Conservation (phyloP, 2,888 invertebrate genomes). For the Drosophila prolongata region DNA sequence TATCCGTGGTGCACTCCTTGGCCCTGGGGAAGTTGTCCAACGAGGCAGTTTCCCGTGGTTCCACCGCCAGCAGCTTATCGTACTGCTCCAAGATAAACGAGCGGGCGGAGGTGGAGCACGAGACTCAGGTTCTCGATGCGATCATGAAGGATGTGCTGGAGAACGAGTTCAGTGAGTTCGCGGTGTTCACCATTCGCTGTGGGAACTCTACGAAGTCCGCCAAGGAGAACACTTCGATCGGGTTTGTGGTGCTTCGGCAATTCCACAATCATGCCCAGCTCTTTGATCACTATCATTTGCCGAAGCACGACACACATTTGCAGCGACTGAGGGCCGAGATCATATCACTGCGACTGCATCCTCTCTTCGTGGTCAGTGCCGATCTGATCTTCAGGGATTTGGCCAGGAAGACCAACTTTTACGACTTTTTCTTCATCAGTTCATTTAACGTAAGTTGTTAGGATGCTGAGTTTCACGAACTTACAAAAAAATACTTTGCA, state of each 20-base stretch:
- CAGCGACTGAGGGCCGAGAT: constrained; percentile 63
- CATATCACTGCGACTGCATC: constrained; percentile 72
- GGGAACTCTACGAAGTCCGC: constrained; percentile 64
- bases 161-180: constrained; percentile 55
- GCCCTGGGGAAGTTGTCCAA: neutral
- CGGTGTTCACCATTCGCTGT: constrained; percentile 74
- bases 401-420: constrained; percentile 63
- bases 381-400: constrained; percentile 69
- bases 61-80: constrained; percentile 28
- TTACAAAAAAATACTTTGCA: neutral
- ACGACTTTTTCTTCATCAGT: constrained; percentile 65
- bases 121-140: constrained; percentile 44
- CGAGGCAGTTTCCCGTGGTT: fast-evolving
- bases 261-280: constrained; percentile 47
- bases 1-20: constrained; percentile 19
- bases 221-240: constrained; percentile 66
- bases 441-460: constrained; percentile 39
- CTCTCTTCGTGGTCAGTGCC: constrained; percentile 68
- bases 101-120: constrained; percentile 27
- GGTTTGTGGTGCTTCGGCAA: constrained; percentile 69
- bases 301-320: constrained; percentile 41
- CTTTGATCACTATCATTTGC: constrained; percentile 56
- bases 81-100: constrained; percentile 43
- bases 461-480: fast-evolving
- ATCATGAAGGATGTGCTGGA: constrained; percentile 67